Base-by-base conservation (phyloP, 2,888 invertebrate species). In the Nesidiocoris tenuis region DNA sequence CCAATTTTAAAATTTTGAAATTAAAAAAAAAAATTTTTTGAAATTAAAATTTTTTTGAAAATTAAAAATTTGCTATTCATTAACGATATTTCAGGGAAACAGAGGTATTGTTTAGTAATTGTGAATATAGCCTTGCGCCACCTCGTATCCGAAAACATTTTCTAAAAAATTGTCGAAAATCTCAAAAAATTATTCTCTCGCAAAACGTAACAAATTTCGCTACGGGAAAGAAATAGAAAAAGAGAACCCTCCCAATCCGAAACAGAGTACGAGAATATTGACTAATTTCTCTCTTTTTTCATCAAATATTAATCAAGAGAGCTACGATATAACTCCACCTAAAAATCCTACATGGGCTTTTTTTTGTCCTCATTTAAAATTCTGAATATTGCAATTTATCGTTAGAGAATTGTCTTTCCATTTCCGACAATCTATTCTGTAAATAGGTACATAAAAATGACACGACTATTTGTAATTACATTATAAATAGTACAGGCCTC, bases 401-500 rank as follows among this genome's bases (percentile, higher is more conserved):
- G 67, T 74, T 76, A 67, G 23, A 76, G 54, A 68, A 75, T 77
- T 72, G 56, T 19, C 59, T 23, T 59, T 55, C 17, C 67, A 18
- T 70, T 25, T 70, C 17, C 21, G 55, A n/a, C 55, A 70, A 70
- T 22, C 23, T 70, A 70, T 70, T n/a, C n/a, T n/a, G n/a, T 39
- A 39, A 39, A 12, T 79, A 78, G 76, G 78, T 78, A 78, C 78
- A 79, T 77, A 78, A 79, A 78, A 77, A 76, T 76, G 77, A 78
- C 77, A 78, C 76, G 74, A 76, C 76, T 78, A 79, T 78, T 78
- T n/a, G n/a, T 77, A 75, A 71, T 78, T 77, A 76, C 76, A 78
- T 68, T 77, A 79, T 78, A 79, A 79, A 79, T 78, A 79, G 79
- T 79, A 79, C 79, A 79, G 79, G 79, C 79, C 79, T 79, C 79